A percentile compares a stretch with the other conserved stretches of the same genome.
These are phyloP conservation scores for Philaethria dido DNA, from an alignment of 2,888 invertebrate genomes.

Conservation along the genomic window DNA sequence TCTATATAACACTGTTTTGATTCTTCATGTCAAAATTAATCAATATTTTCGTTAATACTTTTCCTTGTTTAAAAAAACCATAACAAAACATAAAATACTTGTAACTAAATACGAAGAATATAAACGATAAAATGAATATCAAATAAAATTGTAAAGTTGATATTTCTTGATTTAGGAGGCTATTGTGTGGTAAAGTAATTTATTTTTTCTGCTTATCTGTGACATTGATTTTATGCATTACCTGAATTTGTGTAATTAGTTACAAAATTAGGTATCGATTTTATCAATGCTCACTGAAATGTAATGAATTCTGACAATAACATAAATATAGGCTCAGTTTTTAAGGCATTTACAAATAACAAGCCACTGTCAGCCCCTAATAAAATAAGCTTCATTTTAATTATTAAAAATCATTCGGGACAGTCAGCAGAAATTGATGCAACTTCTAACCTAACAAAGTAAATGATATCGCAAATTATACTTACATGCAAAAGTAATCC, in stretches of 20 bases:
- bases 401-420: constrained; percentile 65
- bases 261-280: constrained; percentile 46
- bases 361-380: constrained; percentile 78
- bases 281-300: constrained; percentile 42
- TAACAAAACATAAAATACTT: constrained; percentile 30
- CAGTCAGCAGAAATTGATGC: constrained; percentile 75
- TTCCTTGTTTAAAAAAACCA: constrained; percentile 37
- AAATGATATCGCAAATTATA: constrained; percentile 53
- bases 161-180: neutral
- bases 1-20: constrained; percentile 45
- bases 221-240: constrained; percentile 29
- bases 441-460: constrained; percentile 77
- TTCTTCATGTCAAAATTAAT: constrained; percentile 43
- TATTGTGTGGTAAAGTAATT: constrained; percentile 7
- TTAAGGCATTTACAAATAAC: constrained; percentile 58
- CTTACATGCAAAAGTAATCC: constrained; percentile 60
- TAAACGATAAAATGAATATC: constrained; percentile 22
- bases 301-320: constrained; percentile 42
- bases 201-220: neutral
- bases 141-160: constrained; percentile 21
- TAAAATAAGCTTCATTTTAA: constrained; percentile 68
- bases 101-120: constrained; percentile 26
- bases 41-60: constrained; percentile 36
- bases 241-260: constrained; percentile 28
- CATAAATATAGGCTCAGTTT: constrained; percentile 40